Base-by-base conservation (phyloP, 2,888 invertebrate genomes). In the Podotricha telesiphe region DNA sequence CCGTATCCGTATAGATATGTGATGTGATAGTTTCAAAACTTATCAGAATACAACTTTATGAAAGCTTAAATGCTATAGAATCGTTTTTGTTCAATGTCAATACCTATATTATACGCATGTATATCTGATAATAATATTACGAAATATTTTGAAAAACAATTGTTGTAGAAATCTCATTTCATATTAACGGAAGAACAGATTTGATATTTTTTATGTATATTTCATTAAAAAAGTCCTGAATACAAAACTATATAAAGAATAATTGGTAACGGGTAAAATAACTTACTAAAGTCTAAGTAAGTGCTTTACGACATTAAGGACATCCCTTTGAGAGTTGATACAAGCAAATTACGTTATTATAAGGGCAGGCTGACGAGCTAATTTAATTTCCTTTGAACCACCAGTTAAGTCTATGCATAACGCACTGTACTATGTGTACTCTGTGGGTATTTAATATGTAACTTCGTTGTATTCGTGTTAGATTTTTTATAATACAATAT, bases 301-400 rank as follows among this genome's bases (percentile, higher is more conserved):
- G n/a, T 45, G 1, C n/a, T 8, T 51, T 28, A 51, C 15, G 7
- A 22, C 15, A 53, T 53, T n/a, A 6, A 8, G 13, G 6, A 53
- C 34, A 34, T 37, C 11, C 55, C 55, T 55, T 55, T 34, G 17
- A 55, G 55, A 17, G 55, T 55, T 55, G 28, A 55, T 34, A 55
- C 34, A 34, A 17, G 10, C 34, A 53, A n/a, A 53, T 53, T 55
- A 34, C 34, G 55, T 17, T 55, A 17, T 55, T 55, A 34, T 55
- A 55, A 53, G 11, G 55, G 34, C 34, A 17, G 10, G 17, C 34
- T 34, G 55, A 34, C 34, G 34, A 34, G 34, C 34, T 55, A 34
- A 55, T 34, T 34, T 17, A 17, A 55, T 55, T 55, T 55, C 1
- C 55, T 34, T 17, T 11, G 28, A 53, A 34, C 55, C 34, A 55